These are phyloP conservation scores for Porites rus DNA, from an alignment of 92 coral and sea anemone species.

Conservation along the genomic window DNA sequence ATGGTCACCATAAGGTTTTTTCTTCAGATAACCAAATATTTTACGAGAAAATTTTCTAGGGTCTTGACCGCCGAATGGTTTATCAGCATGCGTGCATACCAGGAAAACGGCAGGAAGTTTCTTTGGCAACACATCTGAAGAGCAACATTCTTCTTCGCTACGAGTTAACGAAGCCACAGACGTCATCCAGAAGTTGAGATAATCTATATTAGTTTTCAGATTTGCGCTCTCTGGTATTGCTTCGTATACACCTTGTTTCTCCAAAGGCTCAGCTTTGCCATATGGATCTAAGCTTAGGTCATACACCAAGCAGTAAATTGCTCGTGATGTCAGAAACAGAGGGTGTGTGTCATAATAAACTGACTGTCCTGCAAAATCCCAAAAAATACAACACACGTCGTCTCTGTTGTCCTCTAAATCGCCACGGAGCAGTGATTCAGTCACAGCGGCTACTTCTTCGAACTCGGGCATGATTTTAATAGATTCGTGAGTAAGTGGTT, in stretches of 20 bases:
- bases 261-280: slow-evolving; percentile 31
- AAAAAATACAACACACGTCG: background rate
- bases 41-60: slow-evolving; percentile 28
- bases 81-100: too few relatives aligned
- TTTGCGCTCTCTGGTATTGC: background rate
- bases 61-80: slow-evolving; percentile 1
- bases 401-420: too few relatives aligned
- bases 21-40: slow-evolving; percentile 17
- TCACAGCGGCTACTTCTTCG: slow-evolving; percentile 11
- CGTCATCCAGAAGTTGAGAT: background rate
- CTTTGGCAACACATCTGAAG: slow-evolving; percentile 4
- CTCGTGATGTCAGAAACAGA: background rate
- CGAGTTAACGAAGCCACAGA: background rate
- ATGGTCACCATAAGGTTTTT: slow-evolving; percentile 4
- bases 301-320: slow-evolving; percentile 59
- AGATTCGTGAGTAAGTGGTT: background rate
- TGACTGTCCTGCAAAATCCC: too few relatives aligned
- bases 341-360: too few relatives aligned
- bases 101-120: slow-evolving; percentile 33
- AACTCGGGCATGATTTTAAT: background rate
- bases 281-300: slow-evolving; percentile 45
- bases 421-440: too few relatives aligned
- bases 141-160: too few relatives aligned
- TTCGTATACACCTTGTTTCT: slow-evolving; percentile 27
- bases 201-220: slow-evolving; percentile 3